Base-by-base conservation (phyloP, 2,113 vertebrate species). In the Fregetta grallaria region DNA sequence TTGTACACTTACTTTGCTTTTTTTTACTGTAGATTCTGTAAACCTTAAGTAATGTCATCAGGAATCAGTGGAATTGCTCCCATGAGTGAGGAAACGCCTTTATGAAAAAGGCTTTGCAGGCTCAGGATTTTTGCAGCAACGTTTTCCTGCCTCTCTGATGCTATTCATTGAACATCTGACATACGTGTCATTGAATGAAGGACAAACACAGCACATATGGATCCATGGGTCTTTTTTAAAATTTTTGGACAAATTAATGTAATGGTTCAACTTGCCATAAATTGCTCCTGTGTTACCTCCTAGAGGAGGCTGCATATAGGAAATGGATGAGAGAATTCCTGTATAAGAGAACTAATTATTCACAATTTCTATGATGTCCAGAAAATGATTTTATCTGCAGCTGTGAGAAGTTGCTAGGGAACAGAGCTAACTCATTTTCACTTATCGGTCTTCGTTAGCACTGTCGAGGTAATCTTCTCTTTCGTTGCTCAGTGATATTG, bases 371-470 rank as follows among this genome's bases (percentile, higher is more conserved):
- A 36, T 87, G 87, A 66, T 91, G 95, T 82, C 87, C 93, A 94
- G 74, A 86, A 86, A 80, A 91, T 92, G 14, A 65, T 95, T 92
- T 91, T 91, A 26, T 91, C 84, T 86, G 94, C 94, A 96, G 92
- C 91, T 91, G 58, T 29, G 81, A 74, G 95, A 67, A 97, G 96
- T 96, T 97, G 96, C 97, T 97, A 96, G 94, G 97, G 96, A 97
- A 97, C 91, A 36, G 78, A 18, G 81, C 70, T 91, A 45, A 21
- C 74, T 94, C 45, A 25, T 83, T 86, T 94, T 32, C 84, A 73
- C 89, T 85, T 66, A 30, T 96, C 3, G 12, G 74, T 66, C 93
- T 80, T 92, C 0, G 11, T 96, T 93, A 86, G 62, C 23, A 12
- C 71, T 66, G 62, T 27, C 1, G 7, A 90, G 67, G 73, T 83